Percentiles rank a stretch among this genome's conserved stretches.
These are phyloP conservation scores for Escarpia spicata DNA, from an alignment of 2,888 invertebrate genomes.

Conservation along the genomic window DNA sequence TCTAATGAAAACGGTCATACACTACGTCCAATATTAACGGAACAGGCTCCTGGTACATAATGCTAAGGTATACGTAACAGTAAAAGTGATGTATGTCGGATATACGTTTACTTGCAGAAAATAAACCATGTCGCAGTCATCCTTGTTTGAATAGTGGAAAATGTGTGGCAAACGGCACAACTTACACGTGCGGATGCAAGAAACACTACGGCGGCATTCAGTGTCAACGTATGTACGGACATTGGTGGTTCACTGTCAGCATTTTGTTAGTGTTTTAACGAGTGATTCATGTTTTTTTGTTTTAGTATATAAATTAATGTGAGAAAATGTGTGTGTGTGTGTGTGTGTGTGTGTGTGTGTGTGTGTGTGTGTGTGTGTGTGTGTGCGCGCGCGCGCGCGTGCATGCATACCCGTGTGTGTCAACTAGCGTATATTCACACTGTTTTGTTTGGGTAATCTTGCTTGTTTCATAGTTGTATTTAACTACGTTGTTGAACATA, in stretches of 20 bases:
- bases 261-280: neutral
- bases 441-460: too few relatives aligned
- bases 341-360: too few relatives aligned
- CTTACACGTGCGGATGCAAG: neutral
- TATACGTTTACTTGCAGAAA: neutral
- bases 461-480: too few relatives aligned
- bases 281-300: neutral
- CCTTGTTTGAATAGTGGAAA: neutral
- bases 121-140: neutral
- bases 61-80: neutral
- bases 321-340: neutral
- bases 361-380: too few relatives aligned
- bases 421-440: neutral
- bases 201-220: neutral
- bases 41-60: neutral
- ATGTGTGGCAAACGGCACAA: neutral
- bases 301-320: neutral
- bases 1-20: too few relatives aligned
- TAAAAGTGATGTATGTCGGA: neutral
- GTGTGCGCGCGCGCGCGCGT: too few relatives aligned
- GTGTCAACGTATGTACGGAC: neutral
- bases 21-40: too few relatives aligned
- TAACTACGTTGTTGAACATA: too few relatives aligned
- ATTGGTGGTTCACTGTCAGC: neutral
- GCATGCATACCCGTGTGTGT: neutral